Evolutionary conservation across 1,140 invertebrate species (phyloP).

Genomic region (Ylistrum balloti): DNA sequence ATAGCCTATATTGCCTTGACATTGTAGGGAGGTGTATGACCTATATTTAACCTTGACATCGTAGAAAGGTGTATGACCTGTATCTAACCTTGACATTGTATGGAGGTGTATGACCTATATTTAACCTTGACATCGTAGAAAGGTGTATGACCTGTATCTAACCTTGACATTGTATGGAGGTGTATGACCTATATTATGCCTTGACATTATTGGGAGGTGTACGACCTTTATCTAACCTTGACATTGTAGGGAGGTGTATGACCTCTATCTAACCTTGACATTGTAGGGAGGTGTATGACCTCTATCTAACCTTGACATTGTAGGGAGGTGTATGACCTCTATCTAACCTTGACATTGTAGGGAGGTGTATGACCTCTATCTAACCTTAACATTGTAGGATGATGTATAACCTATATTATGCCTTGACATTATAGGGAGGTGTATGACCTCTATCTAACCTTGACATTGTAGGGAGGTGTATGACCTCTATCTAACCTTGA

Average conservation of each 20-base stretch:
- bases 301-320: background rate
- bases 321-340: slow-evolving; percentile 25
- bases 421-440: background rate
- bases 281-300: background rate
- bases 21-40: too few species aligned
- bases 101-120: background rate
- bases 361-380: background rate
- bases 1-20: too few species aligned
- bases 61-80: background rate
- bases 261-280: background rate
- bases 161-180: background rate
- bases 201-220: background rate
- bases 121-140: background rate
- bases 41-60: background rate
- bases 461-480: background rate
- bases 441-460: background rate
- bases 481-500: background rate
- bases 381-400: background rate
- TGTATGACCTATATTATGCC: background rate
- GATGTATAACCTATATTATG: background rate
- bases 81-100: slow-evolving; percentile 26
- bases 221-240: background rate
- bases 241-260: background rate
- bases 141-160: background rate
- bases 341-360: background rate